phyloP scores from a whole-genome alignment of 2,113 vertebrate genomes.

The Carassius gibelio region DNA sequence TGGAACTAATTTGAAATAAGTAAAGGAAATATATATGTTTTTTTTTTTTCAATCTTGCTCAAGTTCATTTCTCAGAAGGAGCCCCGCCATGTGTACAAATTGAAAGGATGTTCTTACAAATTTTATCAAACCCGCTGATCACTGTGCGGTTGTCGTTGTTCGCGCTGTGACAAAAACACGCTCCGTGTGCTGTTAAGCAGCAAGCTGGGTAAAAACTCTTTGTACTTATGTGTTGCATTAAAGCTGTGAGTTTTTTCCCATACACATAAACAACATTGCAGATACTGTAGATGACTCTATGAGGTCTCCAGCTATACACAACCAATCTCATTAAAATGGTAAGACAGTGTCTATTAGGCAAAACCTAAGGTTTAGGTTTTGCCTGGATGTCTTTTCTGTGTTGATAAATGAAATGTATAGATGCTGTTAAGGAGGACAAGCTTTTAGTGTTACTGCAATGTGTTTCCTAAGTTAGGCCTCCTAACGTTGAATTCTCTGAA shows the following conservation, averaged over 20 bases:
- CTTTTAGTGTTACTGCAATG: neutral
- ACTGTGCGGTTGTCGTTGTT: neutral
- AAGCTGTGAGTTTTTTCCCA: neutral
- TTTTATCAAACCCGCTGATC: constrained; percentile 20
- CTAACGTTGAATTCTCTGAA: constrained; percentile 49
- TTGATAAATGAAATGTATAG: neutral
- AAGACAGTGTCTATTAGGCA: neutral
- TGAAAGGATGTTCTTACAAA: constrained; percentile 23
- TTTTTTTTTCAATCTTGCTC: neutral
- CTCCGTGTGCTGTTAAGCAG: neutral
- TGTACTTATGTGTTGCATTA: too few species aligned
- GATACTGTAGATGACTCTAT: neutral
- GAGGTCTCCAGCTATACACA: too few species aligned
- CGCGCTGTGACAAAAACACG: neutral
- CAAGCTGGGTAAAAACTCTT: neutral
- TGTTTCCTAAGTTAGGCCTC: constrained; percentile 34
- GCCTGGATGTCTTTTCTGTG: neutral
- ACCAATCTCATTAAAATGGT: neutral
- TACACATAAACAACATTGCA: neutral
- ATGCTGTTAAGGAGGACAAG: neutral
- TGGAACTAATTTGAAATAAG: neutral
- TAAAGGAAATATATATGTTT: neutral
- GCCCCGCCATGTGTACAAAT: neutral
- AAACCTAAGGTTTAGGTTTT: neutral
- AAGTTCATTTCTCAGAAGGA: neutral